Evolutionary conservation across 2,888 invertebrate genomes (phyloP), one percentile per base, ranked within the genome.

Genomic region (Limenitis camilla): DNA sequence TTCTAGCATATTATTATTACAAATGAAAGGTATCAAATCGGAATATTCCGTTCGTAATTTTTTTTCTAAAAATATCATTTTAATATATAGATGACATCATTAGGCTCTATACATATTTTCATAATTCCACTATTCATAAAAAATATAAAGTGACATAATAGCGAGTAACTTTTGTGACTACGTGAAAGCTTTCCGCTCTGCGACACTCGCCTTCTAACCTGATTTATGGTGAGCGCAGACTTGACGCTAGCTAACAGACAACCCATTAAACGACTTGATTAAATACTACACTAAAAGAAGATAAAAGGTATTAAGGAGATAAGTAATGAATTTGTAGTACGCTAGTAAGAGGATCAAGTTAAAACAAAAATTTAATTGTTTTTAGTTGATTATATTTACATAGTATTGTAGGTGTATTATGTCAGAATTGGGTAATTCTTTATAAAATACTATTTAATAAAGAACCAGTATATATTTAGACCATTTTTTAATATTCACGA

Each of bases 201-300:
- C 49, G 53, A 55, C 57, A 55, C 59, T 53, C 59, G 59, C 55
- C 55, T 55, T 57, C 51, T 60, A 60, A 56, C 56, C 56, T 49
- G 52, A 56, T 56, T 56, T 50, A 43, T n/a, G 45, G 41, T 9
- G 9, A 33, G 32, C 49, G 49, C 49, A 56, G 52, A 56, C 52
- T 33, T 52, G 52, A 48, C 40, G 44, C 32, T 39, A 30, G 43
- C 40, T 30, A 6, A 7, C n/a, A 40, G 49, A 43, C 38, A 43
- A 41, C 29, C 35, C 10, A 10, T 31, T 49, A 30, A 42, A 49
- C 19, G 33, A 45, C 44, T 45, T 45, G 44, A 45, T 45, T 45
- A 45, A 45, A 45, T 45, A 45, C 6, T 10, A 35, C 8, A 29
- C 29, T 10, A 6, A 32, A 9, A 6, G 28, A 28, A 35, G 11